A percentile compares a stretch with the other conserved stretches of the same genome.
Conservation (phyloP, 2,888 invertebrate species). For the Periphyllus acericola region DNA sequence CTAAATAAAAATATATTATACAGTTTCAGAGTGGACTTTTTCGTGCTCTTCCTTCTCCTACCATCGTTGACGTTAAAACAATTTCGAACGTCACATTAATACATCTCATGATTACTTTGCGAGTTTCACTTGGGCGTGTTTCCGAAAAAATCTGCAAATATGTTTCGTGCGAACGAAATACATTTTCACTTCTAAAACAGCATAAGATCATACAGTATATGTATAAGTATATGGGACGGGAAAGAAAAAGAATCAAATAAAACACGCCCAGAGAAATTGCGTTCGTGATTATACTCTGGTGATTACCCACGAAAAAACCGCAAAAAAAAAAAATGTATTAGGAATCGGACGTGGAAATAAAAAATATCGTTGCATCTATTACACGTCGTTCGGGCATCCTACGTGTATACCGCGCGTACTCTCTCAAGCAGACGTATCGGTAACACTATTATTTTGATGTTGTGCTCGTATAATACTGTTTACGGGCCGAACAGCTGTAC, state of each 20-base stretch:
- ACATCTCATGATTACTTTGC: not conserved
- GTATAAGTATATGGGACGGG: not conserved
- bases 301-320: not conserved
- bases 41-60: not conserved
- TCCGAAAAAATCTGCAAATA: not conserved
- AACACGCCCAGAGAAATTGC: not conserved
- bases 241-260: not conserved
- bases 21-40: too few relatives aligned
- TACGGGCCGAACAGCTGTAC: too few relatives aligned
- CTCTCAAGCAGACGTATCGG: too few relatives aligned
- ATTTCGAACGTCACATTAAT: not conserved
- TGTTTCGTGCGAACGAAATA: not conserved
- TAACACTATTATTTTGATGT: too few relatives aligned
- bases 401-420: not conserved
- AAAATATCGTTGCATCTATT: not conserved
- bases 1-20: too few relatives aligned
- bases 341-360: not conserved
- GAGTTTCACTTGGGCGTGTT: not conserved
- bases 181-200: not conserved
- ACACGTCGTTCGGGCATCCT: not conserved
- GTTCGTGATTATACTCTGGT: not conserved
- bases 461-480: too few relatives aligned
- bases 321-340: not conserved
- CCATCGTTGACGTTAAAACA: not conserved
- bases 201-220: not conserved